A percentile compares a stretch with the other conserved stretches of the same genome.
Evolutionary conservation across 2,888 invertebrate species (phyloP).

Genomic region (Aproaerema taeniolella): DNA sequence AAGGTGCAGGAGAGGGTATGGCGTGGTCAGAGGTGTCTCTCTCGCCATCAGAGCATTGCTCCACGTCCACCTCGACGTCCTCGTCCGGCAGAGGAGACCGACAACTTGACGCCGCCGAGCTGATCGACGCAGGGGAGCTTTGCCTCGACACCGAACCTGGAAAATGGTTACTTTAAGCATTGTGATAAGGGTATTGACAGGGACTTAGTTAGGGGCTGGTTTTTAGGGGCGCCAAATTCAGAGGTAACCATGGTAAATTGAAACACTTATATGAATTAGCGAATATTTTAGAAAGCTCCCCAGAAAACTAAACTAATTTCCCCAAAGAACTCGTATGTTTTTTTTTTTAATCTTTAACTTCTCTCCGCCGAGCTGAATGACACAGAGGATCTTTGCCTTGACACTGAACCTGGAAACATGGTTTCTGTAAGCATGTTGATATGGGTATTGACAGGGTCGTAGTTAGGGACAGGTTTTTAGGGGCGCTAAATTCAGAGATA

Average conservation of each 20-base stretch:
- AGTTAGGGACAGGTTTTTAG: no score
- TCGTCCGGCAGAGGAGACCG: slow-evolving; percentile 76
- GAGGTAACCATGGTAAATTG: no score
- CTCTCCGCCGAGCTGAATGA: slow-evolving; percentile 66
- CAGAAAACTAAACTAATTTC: no score
- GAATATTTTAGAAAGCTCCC: no score
- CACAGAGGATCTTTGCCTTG: slow-evolving; percentile 65
- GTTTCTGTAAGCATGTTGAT: no score
- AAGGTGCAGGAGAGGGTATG: slow-evolving; percentile 63
- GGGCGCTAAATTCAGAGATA: no score
- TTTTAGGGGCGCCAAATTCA: no score
- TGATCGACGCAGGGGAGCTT: slow-evolving; percentile 66
- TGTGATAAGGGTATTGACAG: neutral
- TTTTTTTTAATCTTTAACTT: no score
- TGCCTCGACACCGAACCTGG: slow-evolving; percentile 64
- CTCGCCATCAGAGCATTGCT: slow-evolving; percentile 83
- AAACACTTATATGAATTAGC: no score
- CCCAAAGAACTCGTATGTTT: no score
- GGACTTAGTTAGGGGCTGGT: neutral
- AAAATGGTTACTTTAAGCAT: no score
- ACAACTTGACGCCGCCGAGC: slow-evolving; percentile 65
- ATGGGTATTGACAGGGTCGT: no score
- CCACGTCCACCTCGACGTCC: slow-evolving; percentile 84
- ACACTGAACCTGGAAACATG: slow-evolving; percentile 57
- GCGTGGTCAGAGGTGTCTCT: slow-evolving; percentile 74